Conservation (phyloP, 2,888 invertebrate species). For the Mesodorylaimus sp. region DNA sequence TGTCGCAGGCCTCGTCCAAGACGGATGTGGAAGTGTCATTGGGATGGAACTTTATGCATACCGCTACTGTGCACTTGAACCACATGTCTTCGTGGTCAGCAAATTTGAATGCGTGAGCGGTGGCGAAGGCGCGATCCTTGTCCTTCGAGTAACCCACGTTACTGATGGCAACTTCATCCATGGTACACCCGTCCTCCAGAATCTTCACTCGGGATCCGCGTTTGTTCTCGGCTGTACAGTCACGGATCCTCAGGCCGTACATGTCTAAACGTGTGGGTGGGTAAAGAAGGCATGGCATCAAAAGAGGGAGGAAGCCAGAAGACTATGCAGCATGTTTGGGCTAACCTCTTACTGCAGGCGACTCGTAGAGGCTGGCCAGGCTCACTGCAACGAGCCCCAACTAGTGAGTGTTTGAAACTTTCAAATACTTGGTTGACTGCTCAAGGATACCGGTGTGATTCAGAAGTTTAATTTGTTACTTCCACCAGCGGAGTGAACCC, state of each 20-base stretch:
- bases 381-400: too few relatives aligned
- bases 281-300: too few relatives aligned
- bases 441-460: too few relatives aligned
- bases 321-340: too few relatives aligned
- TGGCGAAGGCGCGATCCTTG: conserved; percentile 14
- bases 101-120: conserved; percentile 18
- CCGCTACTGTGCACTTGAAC: conserved; percentile 16
- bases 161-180: conserved; percentile 13
- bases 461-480: too few relatives aligned
- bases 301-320: too few relatives aligned
- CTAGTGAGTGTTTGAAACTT: too few relatives aligned
- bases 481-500: too few relatives aligned
- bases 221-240: conserved; percentile 15
- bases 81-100: conserved; percentile 18
- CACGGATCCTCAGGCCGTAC: conserved; percentile 16
- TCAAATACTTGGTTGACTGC: too few relatives aligned
- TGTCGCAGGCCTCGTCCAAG: conserved; percentile 1
- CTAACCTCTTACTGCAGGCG: too few relatives aligned
- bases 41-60: conserved; percentile 12
- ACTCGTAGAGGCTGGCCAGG: too few relatives aligned
- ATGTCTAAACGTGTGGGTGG: conserved; percentile 10
- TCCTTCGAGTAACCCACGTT: conserved; percentile 14
- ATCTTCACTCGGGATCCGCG: conserved; percentile 15
- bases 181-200: conserved; percentile 15
- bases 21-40: background rate